A percentile compares a stretch with the other conserved stretches of the same genome.
phyloP scores from a whole-genome alignment of 1,140 invertebrate species.

The Grapholita molesta region DNA sequence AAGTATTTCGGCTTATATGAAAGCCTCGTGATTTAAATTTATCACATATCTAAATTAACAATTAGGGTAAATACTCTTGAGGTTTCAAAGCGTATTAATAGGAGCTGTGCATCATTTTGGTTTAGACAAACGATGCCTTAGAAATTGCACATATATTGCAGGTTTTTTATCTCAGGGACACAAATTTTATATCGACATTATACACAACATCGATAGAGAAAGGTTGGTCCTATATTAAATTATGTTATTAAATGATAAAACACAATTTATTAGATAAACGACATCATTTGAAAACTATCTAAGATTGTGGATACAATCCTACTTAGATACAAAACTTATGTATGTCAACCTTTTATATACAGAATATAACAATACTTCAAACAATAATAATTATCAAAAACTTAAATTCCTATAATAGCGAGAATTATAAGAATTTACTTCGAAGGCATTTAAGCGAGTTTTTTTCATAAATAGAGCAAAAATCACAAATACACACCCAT shows the following conservation, averaged over 20 bases:
- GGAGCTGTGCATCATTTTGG: not conserved
- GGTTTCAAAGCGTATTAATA: not conserved
- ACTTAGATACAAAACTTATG: constrained; percentile 1
- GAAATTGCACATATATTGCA: not conserved
- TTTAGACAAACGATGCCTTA: not conserved
- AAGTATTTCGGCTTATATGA: not conserved
- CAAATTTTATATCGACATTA: no score
- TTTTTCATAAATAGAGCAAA: constrained; percentile 1
- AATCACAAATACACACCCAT: not conserved
- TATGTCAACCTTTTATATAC: constrained; percentile 11
- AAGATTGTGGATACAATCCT: not conserved
- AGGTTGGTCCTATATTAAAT: not conserved
- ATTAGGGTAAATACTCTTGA: not conserved
- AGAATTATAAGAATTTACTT: not conserved
- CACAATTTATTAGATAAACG: not conserved
- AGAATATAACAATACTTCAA: constrained; percentile 3
- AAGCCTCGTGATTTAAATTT: not conserved
- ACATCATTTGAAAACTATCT: constrained; percentile 11
- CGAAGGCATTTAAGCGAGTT: not conserved
- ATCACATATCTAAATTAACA: not conserved
- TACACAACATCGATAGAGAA: not conserved
- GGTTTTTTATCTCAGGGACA: no score
- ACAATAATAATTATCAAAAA: not conserved
- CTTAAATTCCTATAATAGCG: not conserved
- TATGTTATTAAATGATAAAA: not conserved